Conservation (phyloP, 1,140 invertebrate species). For the Xylocopa sonorina region DNA sequence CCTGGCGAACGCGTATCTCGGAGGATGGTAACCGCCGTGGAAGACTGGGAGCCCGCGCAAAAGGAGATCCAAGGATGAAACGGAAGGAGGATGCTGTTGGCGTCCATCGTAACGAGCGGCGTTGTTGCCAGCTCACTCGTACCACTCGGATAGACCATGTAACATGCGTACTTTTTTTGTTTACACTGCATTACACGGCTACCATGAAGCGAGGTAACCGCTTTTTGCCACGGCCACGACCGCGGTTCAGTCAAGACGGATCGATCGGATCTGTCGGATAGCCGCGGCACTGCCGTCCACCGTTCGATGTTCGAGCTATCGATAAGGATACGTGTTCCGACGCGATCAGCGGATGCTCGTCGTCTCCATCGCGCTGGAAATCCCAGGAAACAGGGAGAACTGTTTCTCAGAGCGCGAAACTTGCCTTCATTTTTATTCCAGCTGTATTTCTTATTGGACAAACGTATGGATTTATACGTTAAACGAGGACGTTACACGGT, state of each 20-base stretch:
- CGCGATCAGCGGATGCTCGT: neutral
- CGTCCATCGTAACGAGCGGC: conserved; percentile 66
- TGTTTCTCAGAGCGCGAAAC: no score
- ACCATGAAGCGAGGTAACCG: conserved; percentile 71
- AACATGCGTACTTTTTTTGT: conserved; percentile 72
- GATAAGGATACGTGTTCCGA: neutral
- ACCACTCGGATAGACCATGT: conserved; percentile 40
- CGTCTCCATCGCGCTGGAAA: no score
- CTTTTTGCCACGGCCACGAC: conserved; percentile 66
- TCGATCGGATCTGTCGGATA: conserved; percentile 51
- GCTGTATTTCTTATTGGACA: no score
- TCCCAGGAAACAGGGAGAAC: neutral
- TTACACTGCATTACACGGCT: conserved; percentile 72
- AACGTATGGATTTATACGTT: no score
- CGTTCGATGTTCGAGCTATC: neutral
- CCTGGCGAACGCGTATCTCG: neutral
- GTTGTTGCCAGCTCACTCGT: conserved; percentile 71
- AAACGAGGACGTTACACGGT: no score
- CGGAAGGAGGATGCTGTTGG: conserved; percentile 41
- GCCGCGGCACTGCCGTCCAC: neutral
- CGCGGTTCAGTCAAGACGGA: conserved; percentile 54
- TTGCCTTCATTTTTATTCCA: no score
- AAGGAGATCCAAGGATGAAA: conserved; percentile 46
- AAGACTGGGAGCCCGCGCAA: conserved; percentile 17
- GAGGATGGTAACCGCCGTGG: neutral